Evolutionary conservation across 1,140 invertebrate species (phyloP).

Genomic region (Pinna nobilis): DNA sequence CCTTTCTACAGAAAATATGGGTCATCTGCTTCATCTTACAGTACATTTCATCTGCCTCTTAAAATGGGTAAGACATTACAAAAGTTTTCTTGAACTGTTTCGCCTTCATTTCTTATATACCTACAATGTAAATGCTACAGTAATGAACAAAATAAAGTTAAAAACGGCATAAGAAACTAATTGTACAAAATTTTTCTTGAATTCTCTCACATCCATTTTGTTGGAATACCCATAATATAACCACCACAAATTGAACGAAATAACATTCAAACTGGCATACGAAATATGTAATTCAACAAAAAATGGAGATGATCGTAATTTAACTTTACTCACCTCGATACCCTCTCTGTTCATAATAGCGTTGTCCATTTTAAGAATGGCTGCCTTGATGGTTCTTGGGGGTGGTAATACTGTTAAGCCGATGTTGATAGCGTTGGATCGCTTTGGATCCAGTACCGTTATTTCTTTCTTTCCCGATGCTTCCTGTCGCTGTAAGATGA

Average conservation of each 20-base stretch:
- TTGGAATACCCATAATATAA: too few relatives aligned
- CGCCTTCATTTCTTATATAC: too few relatives aligned
- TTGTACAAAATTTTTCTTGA: too few relatives aligned
- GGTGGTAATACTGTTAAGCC: slow-evolving; percentile 99
- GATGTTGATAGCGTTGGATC: slow-evolving; percentile 99
- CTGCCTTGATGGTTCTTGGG: slow-evolving; percentile 95
- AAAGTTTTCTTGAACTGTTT: too few relatives aligned
- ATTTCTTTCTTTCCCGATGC: slow-evolving; percentile 95
- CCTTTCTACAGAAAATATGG: too few relatives aligned
- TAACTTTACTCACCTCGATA: slow-evolving; percentile 84
- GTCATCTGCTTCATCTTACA: too few relatives aligned
- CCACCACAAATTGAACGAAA: too few relatives aligned
- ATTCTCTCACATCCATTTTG: neutral
- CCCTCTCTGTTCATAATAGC: slow-evolving; percentile 99
- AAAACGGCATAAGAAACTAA: too few relatives aligned
- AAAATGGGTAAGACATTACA: too few relatives aligned
- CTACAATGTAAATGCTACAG: too few relatives aligned
- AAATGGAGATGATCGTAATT: neutral
- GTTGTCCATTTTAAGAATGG: slow-evolving; percentile 99
- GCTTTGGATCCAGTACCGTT: slow-evolving; percentile 96
- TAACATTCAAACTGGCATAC: neutral
- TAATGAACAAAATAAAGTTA: too few relatives aligned
- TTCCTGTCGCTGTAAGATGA: slow-evolving; percentile 5
- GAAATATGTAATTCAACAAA: neutral
- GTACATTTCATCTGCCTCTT: too few relatives aligned